Conservation (phyloP, 2,888 invertebrate species). For the Acrobasis repandana region DNA sequence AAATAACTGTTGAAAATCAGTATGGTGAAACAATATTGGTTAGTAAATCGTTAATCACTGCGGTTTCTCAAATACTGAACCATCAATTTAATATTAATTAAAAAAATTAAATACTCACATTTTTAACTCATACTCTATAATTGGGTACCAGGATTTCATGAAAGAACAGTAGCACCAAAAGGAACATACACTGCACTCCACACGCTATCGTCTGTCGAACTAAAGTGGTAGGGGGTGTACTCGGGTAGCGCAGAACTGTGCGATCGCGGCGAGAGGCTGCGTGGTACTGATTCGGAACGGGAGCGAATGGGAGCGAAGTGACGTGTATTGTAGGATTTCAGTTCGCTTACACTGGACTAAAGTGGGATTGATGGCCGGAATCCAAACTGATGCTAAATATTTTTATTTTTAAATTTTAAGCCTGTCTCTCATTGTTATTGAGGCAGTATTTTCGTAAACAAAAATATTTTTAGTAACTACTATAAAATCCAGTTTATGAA, state of each 20-base stretch:
- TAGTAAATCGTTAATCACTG: slow-evolving; percentile 1
- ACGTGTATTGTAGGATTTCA: slow-evolving; percentile 51
- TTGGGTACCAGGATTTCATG: slow-evolving; percentile 40
- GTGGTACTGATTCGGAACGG: slow-evolving; percentile 64
- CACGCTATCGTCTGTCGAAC: slow-evolving; percentile 38
- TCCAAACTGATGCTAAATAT: slow-evolving; percentile 23
- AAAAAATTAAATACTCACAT: slow-evolving; percentile 46
- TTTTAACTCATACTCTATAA: slow-evolving; percentile 44
- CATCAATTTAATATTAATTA: slow-evolving; percentile 16
- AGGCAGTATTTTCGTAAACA: background rate
- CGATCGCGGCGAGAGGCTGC: slow-evolving; percentile 67
- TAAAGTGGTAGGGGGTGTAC: slow-evolving; percentile 34
- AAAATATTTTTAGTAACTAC: too few relatives aligned
- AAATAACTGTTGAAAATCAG: background rate
- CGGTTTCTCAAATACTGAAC: background rate
- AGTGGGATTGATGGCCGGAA: slow-evolving; percentile 12
- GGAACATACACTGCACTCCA: slow-evolving; percentile 73
- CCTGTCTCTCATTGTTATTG: background rate
- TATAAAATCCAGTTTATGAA: too few relatives aligned
- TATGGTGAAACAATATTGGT: background rate
- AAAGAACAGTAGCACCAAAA: slow-evolving; percentile 44
- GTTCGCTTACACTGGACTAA: slow-evolving; percentile 48
- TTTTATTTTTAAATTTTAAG: background rate
- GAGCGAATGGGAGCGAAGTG: slow-evolving; percentile 59
- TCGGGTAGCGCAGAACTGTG: slow-evolving; percentile 40